These are phyloP conservation scores for Smithornis capensis DNA, from an alignment of 2,113 vertebrate genomes.

Conservation along the genomic window DNA sequence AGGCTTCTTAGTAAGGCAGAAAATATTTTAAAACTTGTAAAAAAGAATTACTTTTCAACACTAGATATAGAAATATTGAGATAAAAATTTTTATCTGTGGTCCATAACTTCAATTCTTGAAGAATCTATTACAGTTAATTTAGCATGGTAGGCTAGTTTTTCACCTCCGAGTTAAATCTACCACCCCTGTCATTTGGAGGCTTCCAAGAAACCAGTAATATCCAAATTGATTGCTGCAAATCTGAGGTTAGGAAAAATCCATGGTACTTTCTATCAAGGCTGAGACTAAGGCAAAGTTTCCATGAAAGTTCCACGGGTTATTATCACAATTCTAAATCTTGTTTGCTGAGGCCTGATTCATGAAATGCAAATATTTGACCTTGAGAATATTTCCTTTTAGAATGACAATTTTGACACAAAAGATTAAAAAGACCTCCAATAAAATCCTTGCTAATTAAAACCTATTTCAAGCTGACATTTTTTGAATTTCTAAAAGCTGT, in stretches of 20 bases:
- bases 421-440: background rate
- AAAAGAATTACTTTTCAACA: background rate
- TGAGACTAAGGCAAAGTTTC: background rate
- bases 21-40: background rate
- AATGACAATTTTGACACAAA: background rate
- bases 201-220: background rate
- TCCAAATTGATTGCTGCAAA: background rate
- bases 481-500: background rate
- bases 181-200: background rate
- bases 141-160: background rate
- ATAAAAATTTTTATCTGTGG: fast-evolving
- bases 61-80: background rate
- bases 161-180: background rate
- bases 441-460: background rate
- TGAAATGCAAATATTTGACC: background rate
- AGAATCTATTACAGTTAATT: background rate
- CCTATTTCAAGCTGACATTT: background rate
- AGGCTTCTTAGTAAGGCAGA: background rate
- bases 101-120: background rate
- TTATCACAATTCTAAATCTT: background rate
- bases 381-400: background rate
- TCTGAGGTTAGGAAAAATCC: background rate
- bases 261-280: background rate
- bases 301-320: background rate
- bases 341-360: background rate